Conservation (phyloP, 1,140 invertebrate genomes). For the Trichoplusia ni region DNA sequence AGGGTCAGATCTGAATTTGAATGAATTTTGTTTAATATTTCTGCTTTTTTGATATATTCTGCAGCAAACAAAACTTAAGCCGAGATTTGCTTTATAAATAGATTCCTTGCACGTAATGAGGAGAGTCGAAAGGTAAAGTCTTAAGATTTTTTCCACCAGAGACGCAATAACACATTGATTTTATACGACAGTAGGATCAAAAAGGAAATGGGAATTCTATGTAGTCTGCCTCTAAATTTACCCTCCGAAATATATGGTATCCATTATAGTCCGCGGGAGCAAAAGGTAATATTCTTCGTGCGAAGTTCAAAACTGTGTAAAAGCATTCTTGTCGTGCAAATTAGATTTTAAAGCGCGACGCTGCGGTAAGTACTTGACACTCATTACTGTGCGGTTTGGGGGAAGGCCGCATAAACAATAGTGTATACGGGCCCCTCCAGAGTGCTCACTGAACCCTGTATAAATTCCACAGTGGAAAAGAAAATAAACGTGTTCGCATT, state of each 20-base stretch:
- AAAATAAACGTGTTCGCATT: slow-evolving; percentile 15
- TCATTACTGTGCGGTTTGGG: slow-evolving; percentile 40
- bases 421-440: slow-evolving; percentile 12
- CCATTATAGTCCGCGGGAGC: not conserved
- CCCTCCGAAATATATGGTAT: not conserved
- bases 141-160: too few species aligned
- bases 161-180: slow-evolving; percentile 10
- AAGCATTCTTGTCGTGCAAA: slow-evolving; percentile 28
- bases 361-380: slow-evolving; percentile 42
- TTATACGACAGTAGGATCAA: slow-evolving; percentile 9
- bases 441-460: slow-evolving; percentile 14
- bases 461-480: slow-evolving; percentile 14
- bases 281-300: slow-evolving; percentile 12
- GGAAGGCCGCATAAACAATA: slow-evolving; percentile 34
- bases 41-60: not conserved
- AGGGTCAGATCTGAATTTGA: too few species aligned
- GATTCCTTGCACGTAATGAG: too few species aligned
- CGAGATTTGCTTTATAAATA: too few species aligned
- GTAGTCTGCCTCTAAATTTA: slow-evolving; percentile 3
- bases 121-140: too few species aligned
- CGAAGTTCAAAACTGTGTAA: slow-evolving; percentile 25
- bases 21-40: not conserved
- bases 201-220: slow-evolving; percentile 12
- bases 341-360: slow-evolving; percentile 34
- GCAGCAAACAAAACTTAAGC: too few species aligned